These are phyloP conservation scores for Alauda arvensis DNA, from an alignment of 2,797 vertebrate species.

Conservation along the genomic window DNA sequence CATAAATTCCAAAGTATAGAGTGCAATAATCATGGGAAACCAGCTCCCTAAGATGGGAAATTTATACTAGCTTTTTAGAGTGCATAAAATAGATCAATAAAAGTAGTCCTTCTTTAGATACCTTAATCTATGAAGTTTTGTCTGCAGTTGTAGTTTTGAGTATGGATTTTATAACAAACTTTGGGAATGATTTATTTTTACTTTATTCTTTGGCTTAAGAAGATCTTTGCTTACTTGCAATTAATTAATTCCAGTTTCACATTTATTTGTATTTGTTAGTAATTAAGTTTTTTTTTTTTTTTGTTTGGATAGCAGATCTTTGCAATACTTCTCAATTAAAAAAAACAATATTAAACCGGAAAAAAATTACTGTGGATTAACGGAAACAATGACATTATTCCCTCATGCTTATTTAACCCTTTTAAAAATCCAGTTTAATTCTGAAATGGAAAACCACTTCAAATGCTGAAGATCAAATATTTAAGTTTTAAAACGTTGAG, in stretches of 20 bases:
- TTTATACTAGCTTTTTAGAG: background rate
- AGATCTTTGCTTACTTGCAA: background rate
- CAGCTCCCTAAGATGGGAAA: background rate
- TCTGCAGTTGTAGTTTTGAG: background rate
- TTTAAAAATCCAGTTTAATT: background rate
- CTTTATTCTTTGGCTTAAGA: background rate
- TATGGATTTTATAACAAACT: background rate
- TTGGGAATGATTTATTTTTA: background rate
- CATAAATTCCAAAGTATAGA: background rate
- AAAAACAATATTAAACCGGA: background rate
- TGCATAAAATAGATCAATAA: background rate
- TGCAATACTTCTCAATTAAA: background rate
- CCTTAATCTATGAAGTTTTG: background rate
- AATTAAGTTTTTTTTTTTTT: background rate
- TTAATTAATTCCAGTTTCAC: background rate
- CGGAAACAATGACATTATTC: background rate
- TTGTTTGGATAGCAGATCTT: background rate
- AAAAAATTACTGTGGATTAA: background rate
- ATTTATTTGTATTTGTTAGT: background rate
- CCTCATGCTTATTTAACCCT: background rate
- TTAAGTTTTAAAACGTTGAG: background rate
- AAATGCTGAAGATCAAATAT: background rate
- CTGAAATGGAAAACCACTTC: background rate
- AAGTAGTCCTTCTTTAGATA: background rate
- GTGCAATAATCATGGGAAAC: background rate